Percentiles rank a stretch among this genome's conserved stretches.
phyloP scores from a whole-genome alignment of 2,888 invertebrate genomes.

The Volucella inflata region DNA sequence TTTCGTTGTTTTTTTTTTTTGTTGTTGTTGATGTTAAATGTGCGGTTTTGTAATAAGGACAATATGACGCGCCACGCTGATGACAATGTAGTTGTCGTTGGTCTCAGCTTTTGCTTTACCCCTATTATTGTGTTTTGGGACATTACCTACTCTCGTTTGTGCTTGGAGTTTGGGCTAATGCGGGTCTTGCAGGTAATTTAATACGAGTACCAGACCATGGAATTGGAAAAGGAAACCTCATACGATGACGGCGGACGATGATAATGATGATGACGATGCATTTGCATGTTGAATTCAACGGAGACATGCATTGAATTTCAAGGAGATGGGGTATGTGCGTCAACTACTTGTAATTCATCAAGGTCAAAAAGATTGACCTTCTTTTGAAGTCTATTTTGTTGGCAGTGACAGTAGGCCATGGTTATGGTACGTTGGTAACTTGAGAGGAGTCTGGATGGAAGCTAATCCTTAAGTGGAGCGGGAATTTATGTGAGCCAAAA shows the following conservation, averaged over 20 bases:
- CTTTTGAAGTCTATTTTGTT: slow-evolving; percentile 14
- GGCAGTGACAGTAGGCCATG: not conserved
- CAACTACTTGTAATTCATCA: slow-evolving; percentile 38
- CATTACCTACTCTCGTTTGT: slow-evolving; percentile 41
- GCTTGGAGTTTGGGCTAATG: slow-evolving; percentile 53
- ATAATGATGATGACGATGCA: slow-evolving; percentile 15
- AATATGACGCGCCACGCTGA: slow-evolving; percentile 66
- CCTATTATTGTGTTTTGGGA: slow-evolving; percentile 11
- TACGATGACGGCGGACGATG: not conserved
- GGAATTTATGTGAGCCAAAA: not conserved
- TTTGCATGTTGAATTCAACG: slow-evolving; percentile 41
- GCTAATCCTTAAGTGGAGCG: slow-evolving; percentile 9
- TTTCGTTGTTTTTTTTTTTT: too few species aligned
- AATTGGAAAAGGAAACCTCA: slow-evolving; percentile 21
- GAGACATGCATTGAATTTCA: slow-evolving; percentile 66
- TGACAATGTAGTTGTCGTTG: slow-evolving; percentile 36
- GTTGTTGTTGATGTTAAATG: slow-evolving; percentile 55
- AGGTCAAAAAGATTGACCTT: slow-evolving; percentile 51
- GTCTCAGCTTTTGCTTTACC: slow-evolving; percentile 30
- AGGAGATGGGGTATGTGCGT: slow-evolving; percentile 29
- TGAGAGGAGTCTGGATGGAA: slow-evolving; percentile 3
- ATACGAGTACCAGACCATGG: slow-evolving; percentile 31
- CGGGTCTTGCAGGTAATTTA: slow-evolving; percentile 67
- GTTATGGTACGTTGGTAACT: slow-evolving; percentile 5
- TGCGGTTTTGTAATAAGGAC: slow-evolving; percentile 75